These are phyloP conservation scores for Eudasyphora cyanicolor DNA, from an alignment of 2,888 invertebrate species.

Conservation along the genomic window DNA sequence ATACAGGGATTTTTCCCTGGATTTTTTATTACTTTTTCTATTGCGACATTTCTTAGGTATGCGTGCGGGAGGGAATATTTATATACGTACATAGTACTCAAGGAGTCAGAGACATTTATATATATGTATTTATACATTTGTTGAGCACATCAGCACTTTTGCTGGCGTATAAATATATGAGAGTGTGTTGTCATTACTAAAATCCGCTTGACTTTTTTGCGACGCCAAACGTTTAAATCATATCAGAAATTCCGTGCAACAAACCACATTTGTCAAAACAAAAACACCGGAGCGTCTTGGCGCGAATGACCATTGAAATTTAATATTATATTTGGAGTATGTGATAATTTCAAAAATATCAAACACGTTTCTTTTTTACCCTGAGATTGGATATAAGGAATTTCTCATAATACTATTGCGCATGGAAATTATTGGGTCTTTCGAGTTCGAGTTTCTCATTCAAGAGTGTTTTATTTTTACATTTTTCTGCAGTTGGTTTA, in stretches of 20 bases:
- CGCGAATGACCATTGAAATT: not conserved
- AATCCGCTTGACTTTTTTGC: conserved; percentile 50
- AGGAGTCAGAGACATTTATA: too few relatives aligned
- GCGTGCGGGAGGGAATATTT: not conserved
- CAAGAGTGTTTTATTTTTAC: too few relatives aligned
- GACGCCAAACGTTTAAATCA: conserved; percentile 49
- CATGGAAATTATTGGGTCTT: too few relatives aligned
- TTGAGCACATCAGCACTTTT: conserved; percentile 48
- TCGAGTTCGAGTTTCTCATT: too few relatives aligned
- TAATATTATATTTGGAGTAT: not conserved
- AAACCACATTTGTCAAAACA: conserved; percentile 61
- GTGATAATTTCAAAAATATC: too few relatives aligned
- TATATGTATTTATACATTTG: not conserved
- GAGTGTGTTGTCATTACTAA: conserved; percentile 5
- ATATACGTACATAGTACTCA: too few relatives aligned
- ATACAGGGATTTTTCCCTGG: not conserved
- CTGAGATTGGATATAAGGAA: too few relatives aligned
- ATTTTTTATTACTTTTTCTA: conserved; percentile 31
- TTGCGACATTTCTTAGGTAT: conserved; percentile 10
- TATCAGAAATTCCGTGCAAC: conserved; percentile 54
- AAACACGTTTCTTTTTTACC: too few relatives aligned
- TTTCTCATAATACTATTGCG: too few relatives aligned
- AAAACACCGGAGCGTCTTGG: conserved; percentile 15
- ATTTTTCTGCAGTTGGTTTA: too few relatives aligned
- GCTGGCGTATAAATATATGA: not conserved